Conservation (phyloP, 2,888 invertebrate species). For the Dryocosmus kuriphilus region DNA sequence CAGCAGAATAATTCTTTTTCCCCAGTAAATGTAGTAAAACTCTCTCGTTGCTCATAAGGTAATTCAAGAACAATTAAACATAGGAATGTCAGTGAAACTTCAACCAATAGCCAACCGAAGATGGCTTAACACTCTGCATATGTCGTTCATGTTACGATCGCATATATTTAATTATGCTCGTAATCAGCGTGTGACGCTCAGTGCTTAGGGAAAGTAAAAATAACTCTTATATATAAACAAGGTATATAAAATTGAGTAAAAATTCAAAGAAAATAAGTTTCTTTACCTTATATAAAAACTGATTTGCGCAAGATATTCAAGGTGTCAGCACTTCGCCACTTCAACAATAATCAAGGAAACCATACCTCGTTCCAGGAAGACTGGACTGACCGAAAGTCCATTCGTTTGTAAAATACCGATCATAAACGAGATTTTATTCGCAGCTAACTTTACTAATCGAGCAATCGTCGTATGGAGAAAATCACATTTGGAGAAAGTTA, state of each 20-base stretch:
- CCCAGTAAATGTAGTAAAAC: constrained; percentile 12
- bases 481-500: constrained; percentile 22
- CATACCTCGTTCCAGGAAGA: constrained; percentile 9
- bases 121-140: constrained; percentile 24
- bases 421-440: constrained; percentile 26
- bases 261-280: neutral
- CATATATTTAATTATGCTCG: constrained; percentile 11
- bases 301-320: neutral
- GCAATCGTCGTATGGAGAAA: constrained; percentile 13
- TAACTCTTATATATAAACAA: neutral
- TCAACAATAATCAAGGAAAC: neutral
- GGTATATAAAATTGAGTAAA: neutral
- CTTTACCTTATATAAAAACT: neutral
- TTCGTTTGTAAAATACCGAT: constrained; percentile 8
- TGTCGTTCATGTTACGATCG: neutral
- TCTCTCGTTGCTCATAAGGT: constrained; percentile 24
- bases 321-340: neutral
- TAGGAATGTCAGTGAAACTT: constrained; percentile 38
- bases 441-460: constrained; percentile 24
- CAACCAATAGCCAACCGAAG: constrained; percentile 22
- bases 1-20: constrained; percentile 23
- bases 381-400: constrained; percentile 8
- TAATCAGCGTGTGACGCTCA: constrained; percentile 10
- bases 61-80: constrained; percentile 33
- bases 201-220: constrained; percentile 12